Conservation (phyloP, 2,888 invertebrate genomes). For the Scaptomyza reducta region DNA sequence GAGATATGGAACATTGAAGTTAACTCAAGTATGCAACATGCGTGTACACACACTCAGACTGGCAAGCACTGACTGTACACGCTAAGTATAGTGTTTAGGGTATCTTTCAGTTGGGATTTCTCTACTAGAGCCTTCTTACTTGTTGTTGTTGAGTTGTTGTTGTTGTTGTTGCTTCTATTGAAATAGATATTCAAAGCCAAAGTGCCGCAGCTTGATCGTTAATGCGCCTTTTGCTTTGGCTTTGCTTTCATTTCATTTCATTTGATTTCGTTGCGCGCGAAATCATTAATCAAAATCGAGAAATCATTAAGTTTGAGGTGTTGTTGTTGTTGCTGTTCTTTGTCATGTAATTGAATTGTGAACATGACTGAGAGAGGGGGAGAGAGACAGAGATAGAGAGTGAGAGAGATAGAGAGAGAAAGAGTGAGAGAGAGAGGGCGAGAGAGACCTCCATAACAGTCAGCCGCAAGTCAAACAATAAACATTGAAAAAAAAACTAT, state of each 20-base stretch:
- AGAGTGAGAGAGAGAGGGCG: not conserved
- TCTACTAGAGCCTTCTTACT: too few species aligned
- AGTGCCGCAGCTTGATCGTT: constrained; percentile 56
- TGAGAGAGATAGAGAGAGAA: constrained; percentile 1
- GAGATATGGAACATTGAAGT: too few species aligned
- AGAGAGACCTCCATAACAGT: constrained; percentile 32
- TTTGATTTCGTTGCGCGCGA: constrained; percentile 45
- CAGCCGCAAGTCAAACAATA: constrained; percentile 41
- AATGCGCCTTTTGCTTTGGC: constrained; percentile 34
- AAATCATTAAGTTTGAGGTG: constrained; percentile 74
- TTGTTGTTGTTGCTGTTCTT: constrained; percentile 55
- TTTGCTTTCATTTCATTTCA: constrained; percentile 43
- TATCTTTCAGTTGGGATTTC: too few species aligned
- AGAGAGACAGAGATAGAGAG: not conserved
- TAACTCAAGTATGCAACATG: too few species aligned
- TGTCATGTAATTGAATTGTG: constrained; percentile 74
- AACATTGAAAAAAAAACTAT: constrained; percentile 1
- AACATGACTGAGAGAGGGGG: constrained; percentile 47
- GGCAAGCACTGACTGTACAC: too few species aligned
- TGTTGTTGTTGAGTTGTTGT: too few species aligned
- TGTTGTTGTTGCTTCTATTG: too few species aligned
- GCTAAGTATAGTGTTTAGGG: too few species aligned
- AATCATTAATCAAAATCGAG: constrained; percentile 74
- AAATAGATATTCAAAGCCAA: constrained; percentile 63
- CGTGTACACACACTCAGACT: too few species aligned